phyloP scores from a whole-genome alignment of 2,888 invertebrate species.

The Drosophila sordidula region DNA sequence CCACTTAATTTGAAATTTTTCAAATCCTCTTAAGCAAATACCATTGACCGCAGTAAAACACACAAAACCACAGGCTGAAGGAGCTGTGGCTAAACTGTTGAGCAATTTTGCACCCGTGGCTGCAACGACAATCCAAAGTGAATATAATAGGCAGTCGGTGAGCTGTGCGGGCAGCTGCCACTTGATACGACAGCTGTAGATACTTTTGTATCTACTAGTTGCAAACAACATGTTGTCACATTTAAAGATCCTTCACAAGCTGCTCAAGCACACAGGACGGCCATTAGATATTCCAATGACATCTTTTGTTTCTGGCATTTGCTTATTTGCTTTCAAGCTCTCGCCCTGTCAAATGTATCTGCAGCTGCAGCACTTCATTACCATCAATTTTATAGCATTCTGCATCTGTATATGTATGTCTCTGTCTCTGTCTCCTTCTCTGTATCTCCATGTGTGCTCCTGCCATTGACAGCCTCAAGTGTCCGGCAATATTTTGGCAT shows the following conservation, averaged over 20 bases:
- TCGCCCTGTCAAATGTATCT: constrained; percentile 66
- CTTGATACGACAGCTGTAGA: constrained; percentile 65
- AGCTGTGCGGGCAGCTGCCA: constrained; percentile 38
- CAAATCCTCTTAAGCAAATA: constrained; percentile 67
- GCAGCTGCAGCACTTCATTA: constrained; percentile 70
- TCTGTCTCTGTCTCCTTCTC: constrained; percentile 6
- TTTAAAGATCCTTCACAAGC: constrained; percentile 61
- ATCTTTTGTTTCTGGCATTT: constrained; percentile 62
- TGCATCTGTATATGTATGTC: constrained; percentile 11
- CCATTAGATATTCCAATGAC: constrained; percentile 45
- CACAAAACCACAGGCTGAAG: constrained; percentile 58
- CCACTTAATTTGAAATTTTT: constrained; percentile 71
- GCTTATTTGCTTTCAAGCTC: constrained; percentile 68
- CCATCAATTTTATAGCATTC: constrained; percentile 52
- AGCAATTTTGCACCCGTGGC: constrained; percentile 24
- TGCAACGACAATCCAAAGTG: constrained; percentile 9
- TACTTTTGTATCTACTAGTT: constrained; percentile 62
- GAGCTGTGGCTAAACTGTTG: constrained; percentile 15
- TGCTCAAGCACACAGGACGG: constrained; percentile 52
- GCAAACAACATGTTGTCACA: constrained; percentile 61
- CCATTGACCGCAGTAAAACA: constrained; percentile 66
- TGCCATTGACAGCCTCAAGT: constrained; percentile 66
- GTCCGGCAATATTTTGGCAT: constrained; percentile 67
- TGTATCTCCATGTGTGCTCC: constrained; percentile 22
- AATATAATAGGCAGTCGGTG: constrained; percentile 34